Base-by-base conservation (phyloP, 2,888 invertebrate genomes). In the Prosapia bicincta region DNA sequence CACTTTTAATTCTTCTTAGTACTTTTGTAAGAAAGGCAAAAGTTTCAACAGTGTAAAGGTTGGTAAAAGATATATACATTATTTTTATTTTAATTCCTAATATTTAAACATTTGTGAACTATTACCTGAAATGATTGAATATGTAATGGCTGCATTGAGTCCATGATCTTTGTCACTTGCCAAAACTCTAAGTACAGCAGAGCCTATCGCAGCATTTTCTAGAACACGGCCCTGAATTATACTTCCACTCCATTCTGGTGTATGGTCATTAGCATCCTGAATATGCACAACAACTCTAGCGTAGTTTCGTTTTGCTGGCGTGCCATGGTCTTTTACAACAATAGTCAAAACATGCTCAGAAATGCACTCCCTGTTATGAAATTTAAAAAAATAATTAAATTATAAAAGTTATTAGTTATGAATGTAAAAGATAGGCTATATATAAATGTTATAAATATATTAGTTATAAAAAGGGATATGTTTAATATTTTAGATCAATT, bases 271-370 rank as follows among this genome's bases (percentile, higher is more conserved):
- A 81, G 93, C 92, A 85, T 95, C 97, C 83, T 91, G 90, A 67
- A 97, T 94, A 78, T 89, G 89, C 54, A 94, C 89, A 66, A 90
- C 86, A 9, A 97, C 92, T 81, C 95, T 89, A 26, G 96, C 93
- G 84, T 92, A 93, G 82, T 94, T 93, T 2, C 93, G 87, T 82
- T 94, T 92, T 0, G 95, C 92, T n/a, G 93, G 94, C 13, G 94
- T 93, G 6, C 96, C 96, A 81, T 94, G 92, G 85, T 97, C 97
- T 80, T 94, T 91, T 43, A 94, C 96, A 90, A 94, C 93, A 69
- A 96, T 93, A 0, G 95, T 95, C 78, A 97, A 85, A 79, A 94
- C 88, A 86, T 97, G 97, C 73, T 91, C 88, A 65, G 90, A 89
- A 69, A 93, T 90, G 32, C 91, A 90, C 85, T 97, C 96, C 70